phyloP scores from a whole-genome alignment of 2,113 vertebrate genomes.

The Heloderma charlesbogerti region DNA sequence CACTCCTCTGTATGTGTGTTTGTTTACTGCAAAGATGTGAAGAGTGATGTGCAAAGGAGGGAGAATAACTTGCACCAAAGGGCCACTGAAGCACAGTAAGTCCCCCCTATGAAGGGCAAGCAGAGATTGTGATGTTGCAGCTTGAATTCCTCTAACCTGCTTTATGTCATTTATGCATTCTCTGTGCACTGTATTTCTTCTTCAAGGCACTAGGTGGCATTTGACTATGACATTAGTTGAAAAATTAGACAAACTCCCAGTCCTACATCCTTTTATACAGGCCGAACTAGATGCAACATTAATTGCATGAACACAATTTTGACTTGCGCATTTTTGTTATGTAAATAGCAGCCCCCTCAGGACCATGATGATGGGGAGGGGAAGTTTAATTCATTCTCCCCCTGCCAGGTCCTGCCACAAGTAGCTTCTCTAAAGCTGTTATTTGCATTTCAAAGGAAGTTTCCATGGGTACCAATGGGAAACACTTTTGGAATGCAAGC shows the following conservation, averaged over 20 bases:
- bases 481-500: not conserved
- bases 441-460: not conserved
- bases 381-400: not conserved
- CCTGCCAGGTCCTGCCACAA: not conserved
- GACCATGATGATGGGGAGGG: not conserved
- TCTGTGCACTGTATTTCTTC: not conserved
- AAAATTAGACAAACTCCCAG: not conserved
- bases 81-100: not conserved
- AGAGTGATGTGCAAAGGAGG: not conserved
- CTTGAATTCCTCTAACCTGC: not conserved
- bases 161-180: not conserved
- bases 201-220: conserved; percentile 57
- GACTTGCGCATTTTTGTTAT: not conserved
- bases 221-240: conserved; percentile 21
- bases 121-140: not conserved
- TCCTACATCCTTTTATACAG: not conserved
- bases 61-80: not conserved
- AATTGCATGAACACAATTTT: not conserved
- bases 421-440: not conserved
- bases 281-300: not conserved
- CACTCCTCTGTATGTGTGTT: not conserved
- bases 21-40: not conserved
- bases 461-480: not conserved
- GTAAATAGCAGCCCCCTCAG: not conserved
- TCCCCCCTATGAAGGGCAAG: not conserved